Conservation (phyloP, 2,888 invertebrate genomes). For the Ditula angustiorana region DNA sequence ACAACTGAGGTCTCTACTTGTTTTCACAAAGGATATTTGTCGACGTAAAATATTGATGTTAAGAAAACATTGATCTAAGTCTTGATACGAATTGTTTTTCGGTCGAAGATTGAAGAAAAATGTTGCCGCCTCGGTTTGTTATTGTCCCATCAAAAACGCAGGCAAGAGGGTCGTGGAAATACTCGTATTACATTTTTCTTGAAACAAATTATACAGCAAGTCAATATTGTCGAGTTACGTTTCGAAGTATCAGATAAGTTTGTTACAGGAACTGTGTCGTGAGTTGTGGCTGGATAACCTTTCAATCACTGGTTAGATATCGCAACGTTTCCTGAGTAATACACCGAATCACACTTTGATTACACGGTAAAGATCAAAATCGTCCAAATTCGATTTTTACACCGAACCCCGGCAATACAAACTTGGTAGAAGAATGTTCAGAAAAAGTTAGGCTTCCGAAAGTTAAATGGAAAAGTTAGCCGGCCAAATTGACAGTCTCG, state of each 20-base stretch:
- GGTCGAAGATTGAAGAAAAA: slow-evolving; percentile 1
- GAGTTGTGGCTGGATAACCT: no score
- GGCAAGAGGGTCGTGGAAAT: neutral
- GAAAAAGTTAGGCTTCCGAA: slow-evolving; percentile 67
- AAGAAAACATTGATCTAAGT: slow-evolving; percentile 24
- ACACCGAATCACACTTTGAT: slow-evolving; percentile 39
- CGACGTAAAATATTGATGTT: slow-evolving; percentile 31
- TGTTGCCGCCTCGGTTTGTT: neutral
- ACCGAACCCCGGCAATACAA: slow-evolving; percentile 58
- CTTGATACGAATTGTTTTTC: slow-evolving; percentile 20
- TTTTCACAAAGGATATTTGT: slow-evolving; percentile 30
- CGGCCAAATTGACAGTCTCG: slow-evolving; percentile 77
- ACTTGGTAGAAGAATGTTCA: slow-evolving; percentile 68
- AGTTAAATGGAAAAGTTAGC: slow-evolving; percentile 83
- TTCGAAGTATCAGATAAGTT: neutral
- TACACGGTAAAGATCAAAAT: slow-evolving; percentile 52
- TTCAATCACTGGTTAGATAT: neutral
- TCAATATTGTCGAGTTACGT: neutral
- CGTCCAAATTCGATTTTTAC: slow-evolving; percentile 63
- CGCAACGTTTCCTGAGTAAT: neutral
- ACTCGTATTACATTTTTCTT: neutral
- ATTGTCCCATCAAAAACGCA: neutral
- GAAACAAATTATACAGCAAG: neutral
- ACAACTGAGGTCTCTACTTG: slow-evolving; percentile 29
- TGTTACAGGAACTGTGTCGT: no score